Base-by-base conservation (phyloP, 1,140 invertebrate species). In the Oedothorax gibbosus region DNA sequence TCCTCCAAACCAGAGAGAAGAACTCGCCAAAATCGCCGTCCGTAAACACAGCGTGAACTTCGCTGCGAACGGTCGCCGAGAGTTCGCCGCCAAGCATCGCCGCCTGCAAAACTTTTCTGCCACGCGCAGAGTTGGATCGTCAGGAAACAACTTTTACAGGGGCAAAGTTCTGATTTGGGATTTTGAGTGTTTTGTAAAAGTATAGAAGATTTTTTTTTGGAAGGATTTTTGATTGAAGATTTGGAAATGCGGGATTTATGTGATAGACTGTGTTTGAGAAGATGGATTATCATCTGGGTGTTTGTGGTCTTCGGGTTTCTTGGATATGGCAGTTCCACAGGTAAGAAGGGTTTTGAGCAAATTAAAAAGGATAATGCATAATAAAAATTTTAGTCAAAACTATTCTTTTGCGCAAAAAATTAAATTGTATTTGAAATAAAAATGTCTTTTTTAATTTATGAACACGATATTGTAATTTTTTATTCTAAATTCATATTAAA, bases 61-160 rank as follows among this genome's bases (percentile, higher is more conserved):
- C 72, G n/a, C 21, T 35, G 18, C 53, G 54, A 49, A 14, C 8
- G 14, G 20, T 49, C 53, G 49, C 53, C 15, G 50, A 49, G 53
- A 15, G 14, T 35, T 75, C 72, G 53, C 12, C 60, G 53, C 21
- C 21, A 56, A 53, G 50, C 51, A 18, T n/a, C 69, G 69, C 50
- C 72, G 72, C 72, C 72, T 75, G 72, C 60, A 75, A 75, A 75
- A 75, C 49, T 75, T 75, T 75, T 75, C 72, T 49, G 60, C 72
- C 53, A 60, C 56, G 72, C 56, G 54, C n/a, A 35, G 35, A 11
- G 18, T 21, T 51, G 20, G 4, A 18, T 35, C 60, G 72, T 56
- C 20, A 11, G 10, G 21, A 62, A 75, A 18, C 20, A 49, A 73
- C 53, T 18, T 57, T 57, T 9, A 71, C 50, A 71, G 14, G 69